Percentiles rank a stretch among this genome's conserved stretches.
Evolutionary conservation across 2,113 vertebrate genomes (phyloP).

Genomic region (Crotalus helleri): DNA sequence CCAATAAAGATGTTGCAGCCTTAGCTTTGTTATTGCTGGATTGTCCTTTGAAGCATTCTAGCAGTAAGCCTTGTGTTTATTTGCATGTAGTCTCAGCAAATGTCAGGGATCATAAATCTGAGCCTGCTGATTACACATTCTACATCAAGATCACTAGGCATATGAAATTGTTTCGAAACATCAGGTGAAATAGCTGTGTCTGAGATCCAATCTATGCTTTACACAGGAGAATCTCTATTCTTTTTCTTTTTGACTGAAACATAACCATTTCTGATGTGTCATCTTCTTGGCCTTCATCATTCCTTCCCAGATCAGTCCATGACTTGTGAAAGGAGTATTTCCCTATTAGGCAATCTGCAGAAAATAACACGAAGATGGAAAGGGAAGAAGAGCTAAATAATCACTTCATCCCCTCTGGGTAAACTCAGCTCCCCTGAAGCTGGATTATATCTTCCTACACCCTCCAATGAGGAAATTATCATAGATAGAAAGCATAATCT

Average conservation of each 20-base stretch:
- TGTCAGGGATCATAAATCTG: not conserved
- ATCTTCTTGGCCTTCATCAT: not conserved
- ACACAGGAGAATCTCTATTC: not conserved
- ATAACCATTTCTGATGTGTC: not conserved
- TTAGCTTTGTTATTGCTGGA: not conserved
- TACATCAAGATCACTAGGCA: not conserved
- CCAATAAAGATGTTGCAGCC: not conserved
- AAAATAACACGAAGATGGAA: not conserved
- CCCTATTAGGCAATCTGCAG: not conserved
- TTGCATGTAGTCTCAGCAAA: not conserved
- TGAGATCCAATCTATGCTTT: not conserved
- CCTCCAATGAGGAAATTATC: not conserved
- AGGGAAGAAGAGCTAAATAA: not conserved
- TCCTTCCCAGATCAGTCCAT: not conserved
- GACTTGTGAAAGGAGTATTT: not conserved
- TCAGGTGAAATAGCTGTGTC: not conserved
- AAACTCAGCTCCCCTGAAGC: not conserved
- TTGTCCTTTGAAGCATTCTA: not conserved
- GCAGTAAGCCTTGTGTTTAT: not conserved
- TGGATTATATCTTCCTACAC: not conserved
- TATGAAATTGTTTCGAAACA: not conserved
- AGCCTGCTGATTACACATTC: not conserved
- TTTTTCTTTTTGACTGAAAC: not conserved
- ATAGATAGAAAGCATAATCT: not conserved
- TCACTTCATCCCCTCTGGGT: not conserved